phyloP scores from a whole-genome alignment of 2,797 vertebrate genomes.

The Diplodus sargus region DNA sequence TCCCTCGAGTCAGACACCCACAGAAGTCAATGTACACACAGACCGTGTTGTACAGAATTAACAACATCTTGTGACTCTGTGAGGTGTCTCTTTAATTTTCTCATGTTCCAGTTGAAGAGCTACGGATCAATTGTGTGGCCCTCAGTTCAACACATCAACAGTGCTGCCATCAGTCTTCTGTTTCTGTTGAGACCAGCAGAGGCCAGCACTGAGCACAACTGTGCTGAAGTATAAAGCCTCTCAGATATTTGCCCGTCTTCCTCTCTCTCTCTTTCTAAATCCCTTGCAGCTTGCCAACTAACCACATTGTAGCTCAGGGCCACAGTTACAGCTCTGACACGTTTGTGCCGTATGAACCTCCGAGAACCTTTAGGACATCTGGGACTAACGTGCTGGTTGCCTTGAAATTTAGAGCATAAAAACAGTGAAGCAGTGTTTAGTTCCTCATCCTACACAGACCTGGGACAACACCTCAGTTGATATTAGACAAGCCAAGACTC shows the following conservation, averaged over 20 bases:
- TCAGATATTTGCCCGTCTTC: background rate
- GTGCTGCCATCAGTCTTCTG: background rate
- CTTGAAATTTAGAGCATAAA: no score
- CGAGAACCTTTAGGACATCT: no score
- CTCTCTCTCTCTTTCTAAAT: background rate
- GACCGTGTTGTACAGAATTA: no score
- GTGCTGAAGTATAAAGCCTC: background rate
- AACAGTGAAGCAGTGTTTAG: no score
- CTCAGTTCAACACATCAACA: no score
- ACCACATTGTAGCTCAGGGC: no score
- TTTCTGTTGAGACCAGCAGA: slow-evolving; percentile 20
- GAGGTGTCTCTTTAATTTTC: background rate
- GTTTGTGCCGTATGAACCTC: no score
- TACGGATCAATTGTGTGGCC: background rate
- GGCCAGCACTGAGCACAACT: background rate
- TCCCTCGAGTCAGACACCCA: background rate
- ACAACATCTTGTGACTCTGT: background rate
- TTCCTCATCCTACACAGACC: no score
- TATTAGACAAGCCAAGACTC: no score
- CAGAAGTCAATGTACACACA: background rate
- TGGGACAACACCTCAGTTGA: no score
- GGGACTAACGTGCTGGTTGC: no score
- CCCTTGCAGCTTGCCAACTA: background rate
- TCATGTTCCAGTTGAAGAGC: background rate
- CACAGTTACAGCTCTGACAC: no score